phyloP scores from a whole-genome alignment of 2,888 invertebrate species.

The Morpho achilles region DNA sequence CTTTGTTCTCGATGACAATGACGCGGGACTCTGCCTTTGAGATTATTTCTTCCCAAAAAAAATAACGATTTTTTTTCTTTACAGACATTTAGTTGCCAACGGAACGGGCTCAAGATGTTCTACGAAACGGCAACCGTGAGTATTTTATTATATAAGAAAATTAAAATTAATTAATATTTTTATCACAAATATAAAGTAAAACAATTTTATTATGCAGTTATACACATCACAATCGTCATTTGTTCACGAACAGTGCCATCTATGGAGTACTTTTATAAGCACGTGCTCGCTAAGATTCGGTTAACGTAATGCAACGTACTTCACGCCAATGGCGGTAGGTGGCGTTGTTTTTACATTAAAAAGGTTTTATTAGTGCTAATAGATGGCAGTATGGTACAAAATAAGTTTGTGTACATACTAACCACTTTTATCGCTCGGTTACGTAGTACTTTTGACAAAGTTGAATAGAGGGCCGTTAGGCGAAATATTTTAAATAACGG shows the following conservation, averaged over 20 bases:
- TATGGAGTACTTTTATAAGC: conserved; percentile 32
- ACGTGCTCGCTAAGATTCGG: background rate
- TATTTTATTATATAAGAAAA: conserved; percentile 34
- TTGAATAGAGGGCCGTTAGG: conserved; percentile 38
- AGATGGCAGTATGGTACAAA: conserved; percentile 20
- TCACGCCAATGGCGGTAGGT: conserved; percentile 23
- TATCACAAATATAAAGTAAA: background rate
- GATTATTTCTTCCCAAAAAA: conserved; percentile 19
- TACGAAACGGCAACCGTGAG: conserved; percentile 67
- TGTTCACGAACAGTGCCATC: conserved; percentile 47
- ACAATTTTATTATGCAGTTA: background rate
- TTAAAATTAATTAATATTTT: conserved; percentile 1
- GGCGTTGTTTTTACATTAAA: conserved; percentile 24
- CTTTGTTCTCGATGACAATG: conserved; percentile 30
- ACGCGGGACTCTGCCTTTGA: conserved; percentile 22
- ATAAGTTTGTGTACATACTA: background rate
- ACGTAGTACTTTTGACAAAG: conserved; percentile 37
- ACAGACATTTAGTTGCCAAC: conserved; percentile 31
- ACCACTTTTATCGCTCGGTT: conserved; percentile 1
- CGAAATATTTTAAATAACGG: too few species aligned
- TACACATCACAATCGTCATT: conserved; percentile 45
- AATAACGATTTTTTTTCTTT: conserved; percentile 22
- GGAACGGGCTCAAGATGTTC: conserved; percentile 46
- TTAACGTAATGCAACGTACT: background rate
- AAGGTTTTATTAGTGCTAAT: background rate